Evolutionary conservation across 2,113 vertebrate genomes (phyloP).

Genomic region (Pycnonotus jocosus): DNA sequence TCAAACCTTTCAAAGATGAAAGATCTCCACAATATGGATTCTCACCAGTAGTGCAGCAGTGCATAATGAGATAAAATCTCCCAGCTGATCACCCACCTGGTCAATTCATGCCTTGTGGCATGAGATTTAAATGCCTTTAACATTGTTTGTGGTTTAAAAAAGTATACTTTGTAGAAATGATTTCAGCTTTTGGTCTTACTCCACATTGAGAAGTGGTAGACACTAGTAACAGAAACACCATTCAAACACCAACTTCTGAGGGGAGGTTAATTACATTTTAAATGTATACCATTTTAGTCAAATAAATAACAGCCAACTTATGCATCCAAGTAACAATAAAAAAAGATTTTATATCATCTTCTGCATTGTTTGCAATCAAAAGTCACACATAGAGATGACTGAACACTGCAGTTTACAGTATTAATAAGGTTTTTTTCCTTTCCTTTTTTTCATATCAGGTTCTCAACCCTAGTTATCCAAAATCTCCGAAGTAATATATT

Average conservation of each 20-base stretch:
- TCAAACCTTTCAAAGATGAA: not conserved
- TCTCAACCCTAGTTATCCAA: not conserved
- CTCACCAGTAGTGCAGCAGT: not conserved
- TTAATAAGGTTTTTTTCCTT: not conserved
- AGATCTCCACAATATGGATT: not conserved
- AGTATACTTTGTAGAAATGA: not conserved
- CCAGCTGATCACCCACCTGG: not conserved
- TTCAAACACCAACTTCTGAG: not conserved
- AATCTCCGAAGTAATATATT: constrained; percentile 15
- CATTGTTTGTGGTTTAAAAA: not conserved
- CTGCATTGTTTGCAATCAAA: not conserved
- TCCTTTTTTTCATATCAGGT: not conserved
- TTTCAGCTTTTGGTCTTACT: not conserved
- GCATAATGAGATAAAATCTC: not conserved
- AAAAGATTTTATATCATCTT: not conserved
- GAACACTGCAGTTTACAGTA: not conserved
- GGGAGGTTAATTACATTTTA: not conserved
- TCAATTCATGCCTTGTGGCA: not conserved
- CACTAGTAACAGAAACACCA: not conserved
- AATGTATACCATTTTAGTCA: not conserved
- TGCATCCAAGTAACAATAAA: not conserved
- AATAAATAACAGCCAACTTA: not conserved
- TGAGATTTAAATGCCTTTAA: not conserved
- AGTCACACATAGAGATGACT: not conserved
- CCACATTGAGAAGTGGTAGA: not conserved